A percentile compares a stretch with the other conserved stretches of the same genome.
phyloP scores from a whole-genome alignment of 2,797 vertebrate species.

The Limosa lapponica region DNA sequence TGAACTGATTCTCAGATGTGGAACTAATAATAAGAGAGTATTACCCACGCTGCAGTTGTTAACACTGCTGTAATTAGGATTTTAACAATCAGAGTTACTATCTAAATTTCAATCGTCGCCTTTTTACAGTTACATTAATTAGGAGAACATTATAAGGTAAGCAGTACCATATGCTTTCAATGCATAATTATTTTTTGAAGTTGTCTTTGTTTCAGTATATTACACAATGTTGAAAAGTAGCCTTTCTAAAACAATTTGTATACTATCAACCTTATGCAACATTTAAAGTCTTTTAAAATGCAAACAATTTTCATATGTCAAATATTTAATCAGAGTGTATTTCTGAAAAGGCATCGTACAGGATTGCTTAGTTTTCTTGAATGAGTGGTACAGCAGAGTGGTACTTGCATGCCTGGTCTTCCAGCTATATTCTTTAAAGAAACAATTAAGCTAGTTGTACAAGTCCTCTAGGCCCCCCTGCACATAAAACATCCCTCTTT shows the following conservation, averaged over 20 bases:
- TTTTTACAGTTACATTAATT: slow-evolving; percentile 10
- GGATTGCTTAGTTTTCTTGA: not conserved
- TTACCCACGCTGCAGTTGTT: slow-evolving; percentile 5
- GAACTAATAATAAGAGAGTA: slow-evolving; percentile 22
- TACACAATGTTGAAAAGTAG: not conserved
- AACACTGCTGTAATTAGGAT: slow-evolving; percentile 44
- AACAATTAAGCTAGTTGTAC: not conserved
- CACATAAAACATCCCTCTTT: not conserved
- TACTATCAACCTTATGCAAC: not conserved
- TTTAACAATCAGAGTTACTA: slow-evolving; percentile 35
- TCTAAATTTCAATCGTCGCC: not conserved
- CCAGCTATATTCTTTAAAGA: not conserved
- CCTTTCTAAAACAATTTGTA: not conserved
- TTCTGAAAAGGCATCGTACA: not conserved
- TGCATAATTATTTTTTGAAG: not conserved
- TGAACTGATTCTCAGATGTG: not conserved
- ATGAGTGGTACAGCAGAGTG: not conserved
- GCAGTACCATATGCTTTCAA: slow-evolving; percentile 2
- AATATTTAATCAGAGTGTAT: not conserved
- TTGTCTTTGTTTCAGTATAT: not conserved
- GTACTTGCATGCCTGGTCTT: not conserved
- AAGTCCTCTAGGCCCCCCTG: not conserved
- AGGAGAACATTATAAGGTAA: slow-evolving; percentile 1
- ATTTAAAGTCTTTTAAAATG: not conserved
- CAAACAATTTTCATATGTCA: not conserved